Evolutionary conservation across 1,140 invertebrate genomes (phyloP).

Genomic region (Temnothorax longispinosus): DNA sequence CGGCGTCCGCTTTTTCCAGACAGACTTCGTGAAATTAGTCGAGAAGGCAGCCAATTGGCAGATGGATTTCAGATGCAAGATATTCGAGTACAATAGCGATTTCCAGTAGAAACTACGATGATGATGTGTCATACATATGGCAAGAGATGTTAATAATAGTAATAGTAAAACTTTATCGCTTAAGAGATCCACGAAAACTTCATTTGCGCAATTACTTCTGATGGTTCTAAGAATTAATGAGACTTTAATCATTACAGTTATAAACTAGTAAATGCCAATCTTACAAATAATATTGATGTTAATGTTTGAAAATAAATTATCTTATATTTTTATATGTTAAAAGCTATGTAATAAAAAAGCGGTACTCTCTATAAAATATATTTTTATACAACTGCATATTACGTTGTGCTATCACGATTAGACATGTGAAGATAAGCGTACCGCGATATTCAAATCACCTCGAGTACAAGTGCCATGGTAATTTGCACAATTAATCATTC

Average conservation of each 20-base stretch:
- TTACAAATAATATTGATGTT: slow-evolving; percentile 2
- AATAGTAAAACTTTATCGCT: not conserved
- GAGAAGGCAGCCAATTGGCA: not conserved
- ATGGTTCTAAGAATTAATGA: not conserved
- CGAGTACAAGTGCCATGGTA: not conserved
- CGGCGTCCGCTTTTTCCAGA: not conserved
- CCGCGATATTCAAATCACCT: slow-evolving; percentile 23
- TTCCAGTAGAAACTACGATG: not conserved
- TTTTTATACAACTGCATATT: not conserved
- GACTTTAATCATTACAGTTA: not conserved
- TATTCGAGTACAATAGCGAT: slow-evolving; percentile 7
- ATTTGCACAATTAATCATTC: slow-evolving; percentile 31
- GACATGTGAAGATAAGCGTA: not conserved
- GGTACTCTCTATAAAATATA: not conserved
- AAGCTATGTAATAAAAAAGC: not conserved
- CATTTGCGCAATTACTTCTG: not conserved
- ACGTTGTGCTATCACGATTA: slow-evolving; percentile 1
- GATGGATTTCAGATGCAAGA: not conserved
- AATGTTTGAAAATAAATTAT: not conserved
- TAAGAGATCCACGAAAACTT: not conserved
- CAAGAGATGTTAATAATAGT: not conserved
- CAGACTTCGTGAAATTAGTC: not conserved
- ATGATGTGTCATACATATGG: not conserved
- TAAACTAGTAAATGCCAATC: not conserved
- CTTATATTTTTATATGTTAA: not conserved